phyloP scores from a whole-genome alignment of 37 sponge, comb jelly and placozoan genomes.

The Haliclona indistincta region DNA sequence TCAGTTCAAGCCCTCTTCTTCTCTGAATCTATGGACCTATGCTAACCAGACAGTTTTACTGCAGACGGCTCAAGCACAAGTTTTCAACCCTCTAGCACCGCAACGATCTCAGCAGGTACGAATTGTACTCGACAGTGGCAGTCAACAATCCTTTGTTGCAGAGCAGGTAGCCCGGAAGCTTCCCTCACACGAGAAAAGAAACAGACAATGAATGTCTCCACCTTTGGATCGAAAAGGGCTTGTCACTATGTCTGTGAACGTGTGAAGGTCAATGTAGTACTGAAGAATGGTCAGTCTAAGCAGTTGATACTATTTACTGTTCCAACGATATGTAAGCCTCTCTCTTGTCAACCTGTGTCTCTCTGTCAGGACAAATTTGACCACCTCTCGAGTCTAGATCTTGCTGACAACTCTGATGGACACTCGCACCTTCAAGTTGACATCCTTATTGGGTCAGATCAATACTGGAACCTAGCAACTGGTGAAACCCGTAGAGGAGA shows the following conservation, averaged over 20 bases:
- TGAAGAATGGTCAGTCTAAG: background rate
- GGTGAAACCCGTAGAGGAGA: constrained; percentile 15
- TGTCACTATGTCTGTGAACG: constrained; percentile 8
- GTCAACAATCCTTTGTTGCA: constrained; percentile 34
- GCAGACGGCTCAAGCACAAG: constrained; percentile 26
- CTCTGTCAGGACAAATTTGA: constrained; percentile 5
- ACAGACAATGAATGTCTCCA: constrained; percentile 6
- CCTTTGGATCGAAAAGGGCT: constrained; percentile 25
- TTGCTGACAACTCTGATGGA: constrained; percentile 29
- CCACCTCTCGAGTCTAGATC: constrained; percentile 20
- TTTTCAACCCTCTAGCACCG: background rate
- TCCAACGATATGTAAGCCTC: constrained; percentile 50
- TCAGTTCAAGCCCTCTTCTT: background rate
- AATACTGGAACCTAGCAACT: constrained; percentile 39
- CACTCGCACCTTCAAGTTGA: background rate
- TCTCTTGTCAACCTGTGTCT: constrained; percentile 32
- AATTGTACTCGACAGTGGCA: constrained; percentile 41
- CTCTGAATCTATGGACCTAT: background rate
- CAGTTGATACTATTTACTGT: constrained; percentile 4
- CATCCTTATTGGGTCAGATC: constrained; percentile 26
- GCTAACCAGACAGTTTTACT: constrained; percentile 1
- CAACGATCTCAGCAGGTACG: background rate
- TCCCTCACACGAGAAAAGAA: background rate
- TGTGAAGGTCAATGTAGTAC: constrained; percentile 15
- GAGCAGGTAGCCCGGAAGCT: constrained; percentile 19